Evolutionary conservation across 2,888 invertebrate genomes (phyloP), one percentile per base, ranked within the genome.

Genomic region (Drosophila demipolita): DNA sequence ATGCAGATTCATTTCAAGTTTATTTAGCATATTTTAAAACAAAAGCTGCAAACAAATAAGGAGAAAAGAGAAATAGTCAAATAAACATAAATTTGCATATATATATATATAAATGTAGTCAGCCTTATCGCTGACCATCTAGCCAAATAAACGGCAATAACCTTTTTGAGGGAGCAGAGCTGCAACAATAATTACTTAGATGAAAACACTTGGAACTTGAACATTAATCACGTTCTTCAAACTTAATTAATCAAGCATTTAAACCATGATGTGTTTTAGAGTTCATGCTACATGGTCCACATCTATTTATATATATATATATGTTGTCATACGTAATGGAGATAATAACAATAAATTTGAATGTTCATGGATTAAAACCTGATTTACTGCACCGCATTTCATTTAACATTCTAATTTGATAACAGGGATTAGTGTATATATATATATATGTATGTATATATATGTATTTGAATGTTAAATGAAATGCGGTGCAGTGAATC

Each of bases 11-110:
- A 75, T 75, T 72, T 75, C 66, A 12, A 23, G 54, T 60, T 66
- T 23, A n/a, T 87, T 89, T 89, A 78, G 78, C 78, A 83, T 81
- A 63, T 64, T 58, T 40, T 45, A 4, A 45, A 26, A 57, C 58
- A 54, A 66, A 75, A 70, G 49, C 63, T 50, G 63, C 73, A 61
- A 69, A 71, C 42, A 59, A 78, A 57, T 63, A 67, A 79, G 70
- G 55, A 72, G 59, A 80, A 71, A 57, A 67, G 32, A 35, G 53
- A 72, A 72, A 29, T 26, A 50, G 20, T 20, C 20, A 20, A 32
- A 9, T 57, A 20, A 33, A 17, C 23, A 64, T 52, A n/a, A 57
- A 52, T 59, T 61, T 45, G 36, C 23, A 66, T 38, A 45, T 23
- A 45, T 33, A 67, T 48, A 42, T 33, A 32, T 12, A 26, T 20